Conservation (phyloP, 2,888 invertebrate genomes). For the Archaeoteleia sp. region DNA sequence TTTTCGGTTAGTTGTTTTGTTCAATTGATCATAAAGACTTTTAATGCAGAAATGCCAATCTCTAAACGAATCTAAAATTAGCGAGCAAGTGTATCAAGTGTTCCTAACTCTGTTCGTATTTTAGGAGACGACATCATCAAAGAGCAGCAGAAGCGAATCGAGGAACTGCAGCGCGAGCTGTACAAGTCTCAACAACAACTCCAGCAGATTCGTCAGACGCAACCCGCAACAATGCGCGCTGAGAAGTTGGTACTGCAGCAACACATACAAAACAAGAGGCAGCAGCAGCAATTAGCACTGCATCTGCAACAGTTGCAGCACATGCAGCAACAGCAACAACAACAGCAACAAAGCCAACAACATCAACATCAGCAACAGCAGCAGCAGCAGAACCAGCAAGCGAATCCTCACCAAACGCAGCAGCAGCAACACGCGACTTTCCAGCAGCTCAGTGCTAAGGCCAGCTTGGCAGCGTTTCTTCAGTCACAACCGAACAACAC, state of each 20-base stretch:
- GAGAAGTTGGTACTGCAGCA: conserved; percentile 79
- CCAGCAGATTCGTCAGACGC: conserved; percentile 81
- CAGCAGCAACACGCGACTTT: conserved; percentile 70
- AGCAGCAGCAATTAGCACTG: conserved; percentile 78
- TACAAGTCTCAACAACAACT: conserved; percentile 86
- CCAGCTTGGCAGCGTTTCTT: conserved; percentile 75
- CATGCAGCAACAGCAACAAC: conserved; percentile 77
- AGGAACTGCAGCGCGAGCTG: conserved; percentile 88
- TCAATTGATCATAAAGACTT: background rate
- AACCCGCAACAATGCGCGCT: conserved; percentile 77
- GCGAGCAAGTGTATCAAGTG: conserved; percentile 30
- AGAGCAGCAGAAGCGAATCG: conserved; percentile 91
- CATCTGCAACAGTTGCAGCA: conserved; percentile 80
- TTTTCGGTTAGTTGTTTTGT: too few species aligned
- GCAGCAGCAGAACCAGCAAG: conserved; percentile 77
- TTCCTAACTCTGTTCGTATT: conserved; percentile 53
- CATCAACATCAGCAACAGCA: conserved; percentile 76
- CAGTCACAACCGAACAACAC: conserved; percentile 72
- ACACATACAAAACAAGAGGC: conserved; percentile 83
- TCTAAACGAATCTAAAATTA: too few species aligned
- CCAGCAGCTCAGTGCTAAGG: conserved; percentile 75
- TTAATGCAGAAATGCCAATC: background rate
- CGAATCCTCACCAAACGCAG: conserved; percentile 76
- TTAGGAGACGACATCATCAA: conserved; percentile 84
- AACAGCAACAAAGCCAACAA: conserved; percentile 77